These are phyloP conservation scores for Sebastes melanostomus DNA, from an alignment of 2,797 vertebrate genomes.

Conservation along the genomic window DNA sequence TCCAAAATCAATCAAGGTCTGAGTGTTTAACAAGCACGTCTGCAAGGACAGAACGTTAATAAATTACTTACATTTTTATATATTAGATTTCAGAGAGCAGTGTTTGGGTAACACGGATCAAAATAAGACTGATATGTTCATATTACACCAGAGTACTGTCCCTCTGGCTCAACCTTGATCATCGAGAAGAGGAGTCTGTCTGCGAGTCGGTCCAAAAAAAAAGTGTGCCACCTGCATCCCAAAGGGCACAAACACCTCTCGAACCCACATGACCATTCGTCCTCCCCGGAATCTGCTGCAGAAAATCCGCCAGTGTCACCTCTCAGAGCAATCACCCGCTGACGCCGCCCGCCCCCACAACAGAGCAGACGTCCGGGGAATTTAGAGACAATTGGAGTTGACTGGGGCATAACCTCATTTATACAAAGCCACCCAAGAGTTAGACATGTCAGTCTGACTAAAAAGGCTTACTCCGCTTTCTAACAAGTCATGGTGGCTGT, in stretches of 20 bases:
- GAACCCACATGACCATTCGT: constrained; percentile 34
- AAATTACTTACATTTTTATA: constrained; percentile 25
- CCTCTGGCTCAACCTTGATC: constrained; percentile 55
- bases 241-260: constrained; percentile 31
- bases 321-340: constrained; percentile 43
- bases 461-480: constrained; percentile 52
- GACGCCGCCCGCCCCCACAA: constrained; percentile 37
- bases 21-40: background rate
- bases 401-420: constrained; percentile 76
- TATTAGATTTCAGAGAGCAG: constrained; percentile 10
- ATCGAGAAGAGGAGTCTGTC: constrained; percentile 25
- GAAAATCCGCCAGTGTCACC: constrained; percentile 36
- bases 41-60: background rate
- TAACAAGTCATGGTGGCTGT: constrained; percentile 45
- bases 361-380: constrained; percentile 53
- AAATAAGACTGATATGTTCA: constrained; percentile 27
- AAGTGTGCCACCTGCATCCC: constrained; percentile 48
- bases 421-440: constrained; percentile 69
- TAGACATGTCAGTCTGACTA: constrained; percentile 63
- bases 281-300: constrained; percentile 9
- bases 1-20: constrained; percentile 15
- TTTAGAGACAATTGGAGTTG: constrained; percentile 75
- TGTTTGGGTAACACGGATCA: constrained; percentile 21
- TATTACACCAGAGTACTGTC: background rate
- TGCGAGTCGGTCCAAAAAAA: constrained; percentile 18